Base-by-base conservation (phyloP, 2,797 vertebrate species). In the Silurus lanzhouensis region DNA sequence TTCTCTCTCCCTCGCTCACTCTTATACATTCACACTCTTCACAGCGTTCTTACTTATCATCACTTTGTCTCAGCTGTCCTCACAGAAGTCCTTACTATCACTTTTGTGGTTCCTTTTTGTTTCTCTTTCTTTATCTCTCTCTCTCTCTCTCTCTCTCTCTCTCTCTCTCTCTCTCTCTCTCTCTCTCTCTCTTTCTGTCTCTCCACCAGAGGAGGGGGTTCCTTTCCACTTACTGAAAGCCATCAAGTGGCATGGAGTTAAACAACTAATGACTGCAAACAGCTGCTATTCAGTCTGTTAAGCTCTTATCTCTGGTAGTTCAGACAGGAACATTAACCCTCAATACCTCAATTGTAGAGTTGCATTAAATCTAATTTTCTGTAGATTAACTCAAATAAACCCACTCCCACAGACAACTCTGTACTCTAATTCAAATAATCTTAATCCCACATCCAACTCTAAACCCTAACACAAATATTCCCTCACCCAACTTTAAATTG, bases 51-150 rank as follows among this genome's bases (percentile, higher is more conserved):
- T 20, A 38, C 77, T 55, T 57, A 64, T 64, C 72, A 66, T 52
- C 52, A n/a, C 71, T 15, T 25, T 83, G 57, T 76, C 44, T 64
- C 22, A 27, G 13, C 44, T 64, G 68, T 64, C 25, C 52, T 38
- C 38, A 44, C 27, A 25, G 9, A 58, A 71, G 68, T 83, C 89
- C 85, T 38, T 91, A 88, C 74, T 57, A 84, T 89, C 61, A 13
- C 81, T 72, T 27, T 55, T 20, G 46, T 46, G 31, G 6, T 66
- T 72, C 58, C 25, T 48, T 57, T 52, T 44, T 63, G 14, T 70
- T 25, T 66, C 44, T 52, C 61, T 52, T 52, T 84, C 79, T 76
- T 20, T 70, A 14, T 27, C 38, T 60, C 66, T 66, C 27, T 71
- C 78, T 74, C 48, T 25, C 70, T 60, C 52, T 58, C 31, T 66